phyloP scores from a whole-genome alignment of 2,113 vertebrate species.

The Microcebus griseorufus region DNA sequence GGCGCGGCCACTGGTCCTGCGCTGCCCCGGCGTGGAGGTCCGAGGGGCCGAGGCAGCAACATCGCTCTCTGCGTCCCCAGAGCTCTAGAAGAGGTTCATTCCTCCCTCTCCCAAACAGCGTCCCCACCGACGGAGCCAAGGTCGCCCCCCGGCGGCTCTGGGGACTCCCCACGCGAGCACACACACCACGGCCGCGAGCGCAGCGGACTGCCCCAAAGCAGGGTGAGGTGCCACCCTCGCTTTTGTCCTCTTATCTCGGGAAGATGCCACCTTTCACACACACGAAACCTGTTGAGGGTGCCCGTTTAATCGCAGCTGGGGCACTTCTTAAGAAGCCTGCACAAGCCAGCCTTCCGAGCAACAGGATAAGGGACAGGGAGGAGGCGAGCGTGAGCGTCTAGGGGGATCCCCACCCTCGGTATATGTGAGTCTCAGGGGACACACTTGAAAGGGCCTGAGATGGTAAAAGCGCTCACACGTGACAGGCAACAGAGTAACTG shows the following conservation, averaged over 20 bases:
- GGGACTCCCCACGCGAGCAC: neutral
- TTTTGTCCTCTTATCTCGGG: neutral
- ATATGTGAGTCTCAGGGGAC: neutral
- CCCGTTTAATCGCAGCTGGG: neutral
- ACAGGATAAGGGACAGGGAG: neutral
- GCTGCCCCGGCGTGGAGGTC: neutral
- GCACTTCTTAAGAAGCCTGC: neutral
- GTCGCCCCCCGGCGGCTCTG: neutral
- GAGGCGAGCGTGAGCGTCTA: neutral
- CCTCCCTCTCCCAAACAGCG: neutral
- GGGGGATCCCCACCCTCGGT: neutral
- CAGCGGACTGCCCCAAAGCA: accelerated
- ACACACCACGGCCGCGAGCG: neutral
- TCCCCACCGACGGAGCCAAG: neutral
- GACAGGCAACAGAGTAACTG: neutral
- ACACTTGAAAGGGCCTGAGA: neutral
- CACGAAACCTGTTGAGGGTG: neutral
- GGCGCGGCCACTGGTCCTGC: neutral
- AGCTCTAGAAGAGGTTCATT: neutral
- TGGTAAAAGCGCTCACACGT: neutral
- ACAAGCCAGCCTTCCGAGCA: neutral
- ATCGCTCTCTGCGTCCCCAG: neutral
- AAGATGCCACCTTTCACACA: neutral
- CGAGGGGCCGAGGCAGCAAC: neutral
- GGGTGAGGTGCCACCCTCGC: neutral